A percentile compares a stretch with the other conserved stretches of the same genome.
Evolutionary conservation across 2,113 vertebrate species (phyloP).

Genomic region (Mesitornis unicolor): DNA sequence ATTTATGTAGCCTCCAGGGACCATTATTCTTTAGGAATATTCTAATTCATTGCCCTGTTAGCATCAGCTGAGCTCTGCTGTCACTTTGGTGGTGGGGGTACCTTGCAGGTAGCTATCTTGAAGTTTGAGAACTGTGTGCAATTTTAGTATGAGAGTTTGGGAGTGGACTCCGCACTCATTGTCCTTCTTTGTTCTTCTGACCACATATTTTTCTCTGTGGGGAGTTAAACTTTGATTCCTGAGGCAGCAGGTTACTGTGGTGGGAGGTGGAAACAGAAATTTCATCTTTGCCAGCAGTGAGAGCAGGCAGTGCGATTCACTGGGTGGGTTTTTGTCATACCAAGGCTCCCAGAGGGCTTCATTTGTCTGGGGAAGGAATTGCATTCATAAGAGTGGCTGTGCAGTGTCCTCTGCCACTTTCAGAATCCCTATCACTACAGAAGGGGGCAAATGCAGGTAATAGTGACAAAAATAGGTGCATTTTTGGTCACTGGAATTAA

Average conservation of each 20-base stretch:
- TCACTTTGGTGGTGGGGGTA: background rate
- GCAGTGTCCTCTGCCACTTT: background rate
- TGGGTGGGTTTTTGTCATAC: background rate
- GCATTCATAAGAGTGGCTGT: background rate
- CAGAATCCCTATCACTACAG: accelerated
- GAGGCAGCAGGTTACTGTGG: background rate
- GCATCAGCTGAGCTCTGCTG: background rate
- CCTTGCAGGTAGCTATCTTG: background rate
- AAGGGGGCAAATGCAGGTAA: background rate
- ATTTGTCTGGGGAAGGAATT: background rate
- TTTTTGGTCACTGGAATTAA: background rate
- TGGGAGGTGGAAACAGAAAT: background rate
- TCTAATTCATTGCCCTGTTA: background rate
- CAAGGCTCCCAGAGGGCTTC: background rate
- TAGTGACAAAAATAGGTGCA: background rate
- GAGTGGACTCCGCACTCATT: background rate
- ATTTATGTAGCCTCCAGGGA: background rate
- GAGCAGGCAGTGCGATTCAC: background rate
- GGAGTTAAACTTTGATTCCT: background rate
- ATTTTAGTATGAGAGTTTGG: background rate
- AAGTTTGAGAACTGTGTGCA: background rate
- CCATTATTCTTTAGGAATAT: background rate
- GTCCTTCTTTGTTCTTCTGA: background rate
- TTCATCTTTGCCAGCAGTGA: background rate
- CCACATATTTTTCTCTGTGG: background rate